phyloP scores from a whole-genome alignment of 92 coral and sea anemone species.

The Meandrina meandrites region DNA sequence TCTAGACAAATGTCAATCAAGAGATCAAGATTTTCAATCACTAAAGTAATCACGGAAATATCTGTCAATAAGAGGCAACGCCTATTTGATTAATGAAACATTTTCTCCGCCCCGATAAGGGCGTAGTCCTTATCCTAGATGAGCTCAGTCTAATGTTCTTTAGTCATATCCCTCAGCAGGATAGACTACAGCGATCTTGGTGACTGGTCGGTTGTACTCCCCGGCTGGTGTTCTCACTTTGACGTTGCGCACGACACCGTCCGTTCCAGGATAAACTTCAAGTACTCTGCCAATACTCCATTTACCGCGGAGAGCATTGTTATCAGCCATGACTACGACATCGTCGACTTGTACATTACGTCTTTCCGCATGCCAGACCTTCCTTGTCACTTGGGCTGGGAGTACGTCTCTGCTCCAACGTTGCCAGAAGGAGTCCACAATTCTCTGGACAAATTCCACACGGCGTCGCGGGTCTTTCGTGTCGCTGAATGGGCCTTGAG shows the following conservation, averaged over 20 bases:
- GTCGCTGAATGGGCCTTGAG: constrained; percentile 48
- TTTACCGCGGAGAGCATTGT: constrained; percentile 46
- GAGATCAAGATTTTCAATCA: constrained; percentile 13
- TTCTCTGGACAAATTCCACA: constrained; percentile 48
- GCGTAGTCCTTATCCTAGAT: constrained; percentile 4
- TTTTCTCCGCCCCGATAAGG: constrained; percentile 18
- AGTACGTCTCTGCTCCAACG: constrained; percentile 53
- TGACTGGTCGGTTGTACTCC: constrained; percentile 40
- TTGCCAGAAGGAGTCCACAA: constrained; percentile 59
- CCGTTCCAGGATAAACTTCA: constrained; percentile 42
- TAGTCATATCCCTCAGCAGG: constrained; percentile 26
- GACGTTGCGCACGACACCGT: constrained; percentile 47
- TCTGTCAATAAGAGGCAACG: constrained; percentile 12
- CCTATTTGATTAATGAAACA: constrained; percentile 1
- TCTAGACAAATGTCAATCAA: constrained; percentile 5
- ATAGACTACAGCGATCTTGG: constrained; percentile 41
- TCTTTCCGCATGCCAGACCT: constrained; percentile 27
- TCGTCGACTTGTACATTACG: constrained; percentile 39
- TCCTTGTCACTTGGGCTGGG: constrained; percentile 34
- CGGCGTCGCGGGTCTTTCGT: constrained; percentile 53
- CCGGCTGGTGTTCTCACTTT: constrained; percentile 38
- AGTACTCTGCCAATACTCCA: constrained; percentile 47
- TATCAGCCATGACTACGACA: constrained; percentile 26
- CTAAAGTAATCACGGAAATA: constrained; percentile 7
- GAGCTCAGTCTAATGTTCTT: background rate